Conservation (phyloP, 1,140 invertebrate genomes). For the Aphaenogaster floridana region DNA sequence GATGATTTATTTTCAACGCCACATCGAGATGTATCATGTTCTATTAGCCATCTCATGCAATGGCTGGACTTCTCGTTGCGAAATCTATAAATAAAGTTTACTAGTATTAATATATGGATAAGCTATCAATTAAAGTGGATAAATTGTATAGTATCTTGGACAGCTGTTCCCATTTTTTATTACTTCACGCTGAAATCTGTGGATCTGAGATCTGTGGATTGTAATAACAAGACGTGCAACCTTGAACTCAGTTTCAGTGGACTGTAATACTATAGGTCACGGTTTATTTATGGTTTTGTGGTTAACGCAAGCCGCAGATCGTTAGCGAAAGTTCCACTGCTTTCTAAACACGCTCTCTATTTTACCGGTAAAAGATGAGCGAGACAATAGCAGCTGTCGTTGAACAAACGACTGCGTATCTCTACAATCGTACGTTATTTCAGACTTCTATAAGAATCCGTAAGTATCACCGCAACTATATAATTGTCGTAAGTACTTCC, state of each 20-base stretch:
- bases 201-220: neutral
- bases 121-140: neutral
- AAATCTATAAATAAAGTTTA: neutral
- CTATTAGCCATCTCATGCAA: neutral
- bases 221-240: constrained; percentile 27
- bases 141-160: neutral
- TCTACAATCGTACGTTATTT: neutral
- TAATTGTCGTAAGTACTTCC: neutral
- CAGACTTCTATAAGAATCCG: neutral
- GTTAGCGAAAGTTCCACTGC: constrained; percentile 72
- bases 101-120: neutral
- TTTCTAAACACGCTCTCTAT: constrained; percentile 73
- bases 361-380: constrained; percentile 66
- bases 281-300: constrained; percentile 73
- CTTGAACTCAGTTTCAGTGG: constrained; percentile 68
- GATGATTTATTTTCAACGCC: constrained; percentile 56
- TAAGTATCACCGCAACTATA: neutral
- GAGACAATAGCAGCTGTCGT: constrained; percentile 22
- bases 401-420: constrained; percentile 20
- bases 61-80: neutral
- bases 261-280: constrained; percentile 58
- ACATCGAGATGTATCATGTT: constrained; percentile 41
- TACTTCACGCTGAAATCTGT: neutral
- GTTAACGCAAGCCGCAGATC: constrained; percentile 66
- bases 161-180: neutral